These are phyloP conservation scores for Heptranchias perlo DNA, from an alignment of 2,113 vertebrate genomes.

Conservation along the genomic window DNA sequence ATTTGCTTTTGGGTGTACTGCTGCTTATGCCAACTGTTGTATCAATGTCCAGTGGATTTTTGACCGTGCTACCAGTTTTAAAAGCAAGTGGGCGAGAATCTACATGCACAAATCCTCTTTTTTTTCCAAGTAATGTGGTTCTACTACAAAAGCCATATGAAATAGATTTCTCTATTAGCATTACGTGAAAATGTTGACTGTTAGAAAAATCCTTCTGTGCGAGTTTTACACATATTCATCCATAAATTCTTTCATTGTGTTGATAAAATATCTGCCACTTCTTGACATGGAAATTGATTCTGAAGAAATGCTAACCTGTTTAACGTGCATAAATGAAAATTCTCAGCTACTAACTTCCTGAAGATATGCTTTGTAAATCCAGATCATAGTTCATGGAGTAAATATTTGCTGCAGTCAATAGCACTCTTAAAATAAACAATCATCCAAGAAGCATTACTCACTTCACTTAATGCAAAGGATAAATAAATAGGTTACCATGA, in stretches of 20 bases:
- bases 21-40: neutral
- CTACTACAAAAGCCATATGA: neutral
- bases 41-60: neutral
- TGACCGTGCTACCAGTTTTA: neutral
- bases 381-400: neutral
- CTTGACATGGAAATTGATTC: neutral
- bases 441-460: neutral
- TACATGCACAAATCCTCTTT: neutral
- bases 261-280: neutral
- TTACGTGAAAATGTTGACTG: neutral
- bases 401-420: slow-evolving; percentile 29
- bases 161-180: neutral
- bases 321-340: neutral
- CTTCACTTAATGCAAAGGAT: slow-evolving; percentile 30
- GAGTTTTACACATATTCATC: neutral
- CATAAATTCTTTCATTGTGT: neutral
- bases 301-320: neutral
- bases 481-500: slow-evolving; percentile 41
- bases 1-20: neutral
- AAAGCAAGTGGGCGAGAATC: neutral
- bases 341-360: neutral
- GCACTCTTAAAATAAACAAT: neutral
- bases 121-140: neutral
- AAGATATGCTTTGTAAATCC: neutral
- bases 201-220: neutral